These are phyloP conservation scores for Sebastes itinus DNA, from an alignment of 2,797 vertebrate genomes.

Conservation along the genomic window DNA sequence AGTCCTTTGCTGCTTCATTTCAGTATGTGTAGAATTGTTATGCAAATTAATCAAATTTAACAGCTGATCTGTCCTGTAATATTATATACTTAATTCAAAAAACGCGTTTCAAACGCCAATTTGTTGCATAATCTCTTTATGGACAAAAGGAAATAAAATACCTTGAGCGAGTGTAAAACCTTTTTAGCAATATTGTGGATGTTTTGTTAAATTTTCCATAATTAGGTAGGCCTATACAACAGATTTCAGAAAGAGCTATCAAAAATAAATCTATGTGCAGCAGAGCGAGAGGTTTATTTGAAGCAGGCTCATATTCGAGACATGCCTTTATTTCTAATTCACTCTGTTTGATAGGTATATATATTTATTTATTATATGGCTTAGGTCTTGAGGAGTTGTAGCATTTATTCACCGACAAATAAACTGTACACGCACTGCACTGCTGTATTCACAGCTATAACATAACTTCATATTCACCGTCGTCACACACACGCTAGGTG, in stretches of 20 bases:
- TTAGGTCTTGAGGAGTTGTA: too few species aligned
- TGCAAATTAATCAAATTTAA: background rate
- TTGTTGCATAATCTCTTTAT: background rate
- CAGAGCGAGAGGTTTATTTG: background rate
- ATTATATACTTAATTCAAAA: background rate
- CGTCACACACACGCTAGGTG: too few species aligned
- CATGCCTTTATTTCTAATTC: background rate
- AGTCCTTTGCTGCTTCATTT: background rate
- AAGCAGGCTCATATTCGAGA: background rate
- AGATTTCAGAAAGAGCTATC: background rate
- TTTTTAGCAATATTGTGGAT: too few species aligned
- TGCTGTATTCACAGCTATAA: too few species aligned
- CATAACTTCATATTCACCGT: too few species aligned
- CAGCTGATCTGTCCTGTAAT: background rate
- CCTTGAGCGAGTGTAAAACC: background rate
- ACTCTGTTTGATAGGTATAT: background rate
- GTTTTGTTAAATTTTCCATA: background rate
- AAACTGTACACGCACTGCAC: too few species aligned
- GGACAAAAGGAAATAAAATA: background rate
- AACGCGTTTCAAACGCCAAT: background rate
- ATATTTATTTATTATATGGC: too few species aligned
- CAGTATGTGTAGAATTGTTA: background rate
- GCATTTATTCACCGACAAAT: too few species aligned
- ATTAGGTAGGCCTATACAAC: background rate
- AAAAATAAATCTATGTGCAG: background rate